Evolutionary conservation across 2,888 invertebrate species (phyloP).

Genomic region (Pristionchus japonicus): DNA sequence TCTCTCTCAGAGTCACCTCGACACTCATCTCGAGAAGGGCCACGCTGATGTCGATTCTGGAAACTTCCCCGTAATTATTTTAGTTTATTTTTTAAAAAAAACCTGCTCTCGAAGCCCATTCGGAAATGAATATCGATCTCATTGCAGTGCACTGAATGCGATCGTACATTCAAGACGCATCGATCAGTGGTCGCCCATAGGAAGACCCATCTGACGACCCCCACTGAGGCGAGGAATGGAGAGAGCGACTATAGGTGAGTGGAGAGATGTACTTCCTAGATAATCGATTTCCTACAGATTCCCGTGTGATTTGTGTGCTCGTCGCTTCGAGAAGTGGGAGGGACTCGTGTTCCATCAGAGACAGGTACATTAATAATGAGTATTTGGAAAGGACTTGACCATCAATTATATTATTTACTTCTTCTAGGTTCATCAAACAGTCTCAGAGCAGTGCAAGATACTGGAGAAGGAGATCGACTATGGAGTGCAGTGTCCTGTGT

Average conservation of each 20-base stretch:
- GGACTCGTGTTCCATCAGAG: slow-evolving; percentile 45
- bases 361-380: not conserved
- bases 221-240: slow-evolving; percentile 17
- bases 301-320: slow-evolving; percentile 45
- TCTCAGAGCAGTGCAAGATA: slow-evolving; percentile 20
- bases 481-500: slow-evolving; percentile 39
- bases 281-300: not conserved
- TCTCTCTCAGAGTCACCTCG: slow-evolving; percentile 26
- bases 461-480: slow-evolving; percentile 43
- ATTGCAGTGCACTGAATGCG: slow-evolving; percentile 15
- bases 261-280: not conserved
- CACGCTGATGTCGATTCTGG: slow-evolving; percentile 29
- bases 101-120: not conserved
- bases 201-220: slow-evolving; percentile 26
- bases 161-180: slow-evolving; percentile 39
- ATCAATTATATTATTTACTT: not conserved
- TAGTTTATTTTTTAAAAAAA: not conserved
- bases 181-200: slow-evolving; percentile 3
- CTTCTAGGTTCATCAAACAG: slow-evolving; percentile 42
- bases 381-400: not conserved
- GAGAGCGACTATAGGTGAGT: slow-evolving; percentile 3
- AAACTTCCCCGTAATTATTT: slow-evolving; percentile 7
- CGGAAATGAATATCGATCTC: not conserved
- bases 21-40: slow-evolving; percentile 40
- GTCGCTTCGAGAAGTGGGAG: slow-evolving; percentile 47